A percentile compares a stretch with the other conserved stretches of the same genome.
Evolutionary conservation across 2,888 invertebrate species (phyloP).

Genomic region (Drosophila meridionalis): DNA sequence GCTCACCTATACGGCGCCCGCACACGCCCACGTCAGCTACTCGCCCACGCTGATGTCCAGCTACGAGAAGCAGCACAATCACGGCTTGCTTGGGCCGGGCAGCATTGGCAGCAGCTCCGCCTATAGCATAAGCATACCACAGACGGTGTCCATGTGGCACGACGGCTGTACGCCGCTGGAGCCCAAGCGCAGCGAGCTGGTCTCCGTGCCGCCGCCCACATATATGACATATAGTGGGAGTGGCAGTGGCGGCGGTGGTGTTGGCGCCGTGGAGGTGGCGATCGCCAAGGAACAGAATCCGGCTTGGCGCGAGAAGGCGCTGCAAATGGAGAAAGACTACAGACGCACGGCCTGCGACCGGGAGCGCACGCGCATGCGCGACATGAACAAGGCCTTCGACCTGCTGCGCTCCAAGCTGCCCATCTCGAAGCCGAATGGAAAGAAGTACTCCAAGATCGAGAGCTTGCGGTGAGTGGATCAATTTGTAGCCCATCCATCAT

Average conservation of each 20-base stretch:
- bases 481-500: background rate
- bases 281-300: slow-evolving; percentile 82
- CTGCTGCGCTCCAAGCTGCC: slow-evolving; percentile 90
- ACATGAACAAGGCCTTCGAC: slow-evolving; percentile 94
- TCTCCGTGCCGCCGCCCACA: slow-evolving; percentile 74
- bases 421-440: slow-evolving; percentile 92
- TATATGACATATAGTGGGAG: slow-evolving; percentile 67
- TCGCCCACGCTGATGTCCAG: slow-evolving; percentile 50
- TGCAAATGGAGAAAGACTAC: slow-evolving; percentile 90
- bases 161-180: slow-evolving; percentile 39
- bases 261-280: slow-evolving; percentile 64
- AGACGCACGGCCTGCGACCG: slow-evolving; percentile 94
- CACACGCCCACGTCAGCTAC: slow-evolving; percentile 49
- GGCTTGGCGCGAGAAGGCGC: slow-evolving; percentile 87
- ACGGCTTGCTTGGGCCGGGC: slow-evolving; percentile 26
- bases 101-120: slow-evolving; percentile 22
- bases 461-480: slow-evolving; percentile 88
- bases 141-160: slow-evolving; percentile 81
- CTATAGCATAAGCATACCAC: slow-evolving; percentile 75
- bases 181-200: slow-evolving; percentile 65
- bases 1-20: slow-evolving; percentile 41
- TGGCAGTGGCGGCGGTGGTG: slow-evolving; percentile 11
- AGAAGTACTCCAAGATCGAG: slow-evolving; percentile 94
- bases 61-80: slow-evolving; percentile 58
- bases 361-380: slow-evolving; percentile 93